Conservation (phyloP, 2,888 invertebrate species). For the Ischnura elegans region DNA sequence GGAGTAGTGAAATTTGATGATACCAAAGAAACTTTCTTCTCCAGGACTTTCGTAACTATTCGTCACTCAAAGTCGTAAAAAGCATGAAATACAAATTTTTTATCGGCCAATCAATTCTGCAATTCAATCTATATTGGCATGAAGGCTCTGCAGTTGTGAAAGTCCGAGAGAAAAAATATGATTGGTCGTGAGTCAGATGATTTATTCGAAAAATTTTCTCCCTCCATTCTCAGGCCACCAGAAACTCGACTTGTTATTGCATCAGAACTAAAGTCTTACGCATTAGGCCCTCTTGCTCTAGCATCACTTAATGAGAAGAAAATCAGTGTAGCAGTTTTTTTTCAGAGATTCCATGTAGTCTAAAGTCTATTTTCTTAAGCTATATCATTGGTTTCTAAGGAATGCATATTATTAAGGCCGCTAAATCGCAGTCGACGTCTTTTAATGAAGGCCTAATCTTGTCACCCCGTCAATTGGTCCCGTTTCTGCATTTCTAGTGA, state of each 20-base stretch:
- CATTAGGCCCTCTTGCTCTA: neutral
- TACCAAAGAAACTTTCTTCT: neutral
- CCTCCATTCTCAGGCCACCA: neutral
- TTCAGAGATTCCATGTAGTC: too few relatives aligned
- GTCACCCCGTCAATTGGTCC: too few relatives aligned
- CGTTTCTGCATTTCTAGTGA: too few relatives aligned
- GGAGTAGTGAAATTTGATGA: neutral
- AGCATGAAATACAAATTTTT: neutral
- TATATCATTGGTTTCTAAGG: neutral
- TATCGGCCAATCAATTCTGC: neutral
- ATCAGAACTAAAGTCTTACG: neutral
- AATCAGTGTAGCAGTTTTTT: neutral
- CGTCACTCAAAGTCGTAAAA: neutral
- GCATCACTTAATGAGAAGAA: neutral
- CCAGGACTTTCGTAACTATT: neutral
- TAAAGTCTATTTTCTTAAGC: too few relatives aligned
- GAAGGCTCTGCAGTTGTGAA: neutral
- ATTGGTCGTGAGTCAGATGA: neutral
- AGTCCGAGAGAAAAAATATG: neutral
- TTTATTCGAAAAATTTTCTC: neutral
- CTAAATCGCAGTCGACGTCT: too few relatives aligned
- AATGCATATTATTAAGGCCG: neutral
- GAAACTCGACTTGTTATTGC: neutral
- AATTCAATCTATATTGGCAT: too few relatives aligned
- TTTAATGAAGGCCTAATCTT: too few relatives aligned